A percentile compares a stretch with the other conserved stretches of the same genome.
These are phyloP conservation scores for Ochlodes sylvanus DNA, from an alignment of 2,888 invertebrate species.

Conservation along the genomic window DNA sequence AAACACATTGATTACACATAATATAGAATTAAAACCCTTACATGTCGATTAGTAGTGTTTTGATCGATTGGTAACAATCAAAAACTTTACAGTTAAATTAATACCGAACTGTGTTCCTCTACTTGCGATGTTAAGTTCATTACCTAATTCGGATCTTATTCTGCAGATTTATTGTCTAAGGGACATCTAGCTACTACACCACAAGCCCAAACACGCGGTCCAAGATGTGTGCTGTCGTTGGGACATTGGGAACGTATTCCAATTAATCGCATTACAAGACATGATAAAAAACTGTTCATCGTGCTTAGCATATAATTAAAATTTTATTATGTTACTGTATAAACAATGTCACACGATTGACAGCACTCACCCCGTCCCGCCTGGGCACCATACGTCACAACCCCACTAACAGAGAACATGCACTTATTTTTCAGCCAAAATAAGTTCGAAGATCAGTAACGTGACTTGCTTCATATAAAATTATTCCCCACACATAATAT, in stretches of 20 bases:
- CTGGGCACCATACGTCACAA: background rate
- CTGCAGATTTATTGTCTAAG: background rate
- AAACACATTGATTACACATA: conserved; percentile 22
- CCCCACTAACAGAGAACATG: conserved; percentile 5
- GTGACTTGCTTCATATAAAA: background rate
- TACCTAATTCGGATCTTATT: background rate
- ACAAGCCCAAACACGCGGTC: conserved; percentile 9
- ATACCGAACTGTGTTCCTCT: background rate
- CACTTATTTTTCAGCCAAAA: background rate
- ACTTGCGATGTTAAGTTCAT: background rate
- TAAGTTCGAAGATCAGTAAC: background rate
- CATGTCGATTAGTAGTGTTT: background rate
- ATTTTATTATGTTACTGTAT: too few species aligned
- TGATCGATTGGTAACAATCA: background rate
- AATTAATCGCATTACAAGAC: too few species aligned
- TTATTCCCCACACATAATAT: background rate
- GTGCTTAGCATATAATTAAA: too few species aligned
- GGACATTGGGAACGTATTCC: background rate
- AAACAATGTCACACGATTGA: background rate
- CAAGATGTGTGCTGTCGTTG: conserved; percentile 13
- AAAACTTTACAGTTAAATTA: conserved; percentile 1
- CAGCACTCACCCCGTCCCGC: conserved; percentile 1
- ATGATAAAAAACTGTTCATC: too few species aligned
- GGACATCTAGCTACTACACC: conserved; percentile 36
- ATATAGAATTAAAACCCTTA: background rate